Conservation (phyloP, 2,888 invertebrate genomes). For the Leistus spinibarbis region DNA sequence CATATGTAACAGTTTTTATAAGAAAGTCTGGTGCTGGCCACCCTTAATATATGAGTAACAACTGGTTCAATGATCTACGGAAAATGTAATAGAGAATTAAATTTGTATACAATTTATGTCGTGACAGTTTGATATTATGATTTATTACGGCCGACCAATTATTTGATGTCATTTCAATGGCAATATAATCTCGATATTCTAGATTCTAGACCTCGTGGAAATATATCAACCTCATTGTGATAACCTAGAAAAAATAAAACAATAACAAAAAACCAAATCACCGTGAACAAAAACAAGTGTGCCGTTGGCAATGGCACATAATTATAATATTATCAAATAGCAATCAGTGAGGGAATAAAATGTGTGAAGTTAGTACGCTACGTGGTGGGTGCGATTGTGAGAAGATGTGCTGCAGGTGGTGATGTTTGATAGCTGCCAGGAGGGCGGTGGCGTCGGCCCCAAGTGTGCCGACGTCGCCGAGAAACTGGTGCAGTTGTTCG, state of each 20-base stretch:
- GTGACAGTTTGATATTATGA: background rate
- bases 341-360: background rate
- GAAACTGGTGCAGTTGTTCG: slow-evolving; percentile 76
- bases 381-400: background rate
- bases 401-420: slow-evolving; percentile 23
- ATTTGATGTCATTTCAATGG: background rate
- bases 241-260: background rate
- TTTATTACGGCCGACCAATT: background rate
- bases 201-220: background rate
- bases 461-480: slow-evolving; percentile 79
- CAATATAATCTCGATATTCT: background rate
- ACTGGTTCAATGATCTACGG: too few species aligned
- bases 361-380: background rate
- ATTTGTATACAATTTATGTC: too few species aligned
- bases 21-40: too few species aligned
- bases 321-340: background rate
- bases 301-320: background rate
- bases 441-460: slow-evolving; percentile 53
- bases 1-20: too few species aligned
- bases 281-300: background rate
- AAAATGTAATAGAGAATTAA: too few species aligned
- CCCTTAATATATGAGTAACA: too few species aligned
- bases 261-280: too few species aligned
- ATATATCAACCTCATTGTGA: background rate
- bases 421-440: slow-evolving; percentile 53